Conservation (phyloP, 2,888 invertebrate genomes). For the Leucozona laternaria region DNA sequence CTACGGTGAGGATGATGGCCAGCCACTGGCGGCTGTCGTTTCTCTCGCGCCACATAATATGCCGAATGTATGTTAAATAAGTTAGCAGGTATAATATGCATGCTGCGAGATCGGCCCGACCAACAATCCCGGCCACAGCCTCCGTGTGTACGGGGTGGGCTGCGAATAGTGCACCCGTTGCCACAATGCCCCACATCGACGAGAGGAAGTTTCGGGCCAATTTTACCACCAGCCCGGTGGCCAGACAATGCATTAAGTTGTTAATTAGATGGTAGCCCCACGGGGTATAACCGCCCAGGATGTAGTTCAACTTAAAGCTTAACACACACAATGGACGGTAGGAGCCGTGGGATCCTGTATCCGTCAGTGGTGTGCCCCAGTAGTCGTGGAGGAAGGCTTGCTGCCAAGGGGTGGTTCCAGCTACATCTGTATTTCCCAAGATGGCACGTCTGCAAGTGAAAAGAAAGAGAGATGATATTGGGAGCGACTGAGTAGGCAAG, state of each 20-base stretch:
- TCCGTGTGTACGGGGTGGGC: slow-evolving; percentile 98
- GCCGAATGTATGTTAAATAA: slow-evolving; percentile 93
- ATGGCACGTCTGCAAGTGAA: slow-evolving; percentile 94
- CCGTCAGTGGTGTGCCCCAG: slow-evolving; percentile 98
- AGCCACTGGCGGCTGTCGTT: slow-evolving; percentile 84
- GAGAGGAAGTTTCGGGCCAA: slow-evolving; percentile 90
- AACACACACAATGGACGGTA: slow-evolving; percentile 96
- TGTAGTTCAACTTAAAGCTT: slow-evolving; percentile 93
- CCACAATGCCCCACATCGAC: slow-evolving; percentile 88
- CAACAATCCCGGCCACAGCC: slow-evolving; percentile 97
- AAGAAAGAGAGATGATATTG: slow-evolving; percentile 71
- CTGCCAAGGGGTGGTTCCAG: slow-evolving; percentile 92
- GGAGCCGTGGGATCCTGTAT: slow-evolving; percentile 97
- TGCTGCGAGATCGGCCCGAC: slow-evolving; percentile 96
- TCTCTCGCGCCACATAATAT: slow-evolving; percentile 87
- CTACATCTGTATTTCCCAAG: slow-evolving; percentile 96
- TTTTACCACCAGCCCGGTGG: slow-evolving; percentile 92
- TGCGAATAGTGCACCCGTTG: slow-evolving; percentile 95
- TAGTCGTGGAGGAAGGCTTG: slow-evolving; percentile 96
- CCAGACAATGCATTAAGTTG: slow-evolving; percentile 92
- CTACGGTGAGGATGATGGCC: slow-evolving; percentile 86
- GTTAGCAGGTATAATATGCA: slow-evolving; percentile 95
- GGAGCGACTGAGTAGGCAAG: slow-evolving; percentile 31
- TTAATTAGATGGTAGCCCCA: slow-evolving; percentile 94
- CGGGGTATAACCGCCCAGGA: slow-evolving; percentile 90